Percentiles rank a stretch among this genome's conserved stretches.
Conservation (phyloP, 2,797 vertebrate genomes). For the Odontamblyopus rebecca region DNA sequence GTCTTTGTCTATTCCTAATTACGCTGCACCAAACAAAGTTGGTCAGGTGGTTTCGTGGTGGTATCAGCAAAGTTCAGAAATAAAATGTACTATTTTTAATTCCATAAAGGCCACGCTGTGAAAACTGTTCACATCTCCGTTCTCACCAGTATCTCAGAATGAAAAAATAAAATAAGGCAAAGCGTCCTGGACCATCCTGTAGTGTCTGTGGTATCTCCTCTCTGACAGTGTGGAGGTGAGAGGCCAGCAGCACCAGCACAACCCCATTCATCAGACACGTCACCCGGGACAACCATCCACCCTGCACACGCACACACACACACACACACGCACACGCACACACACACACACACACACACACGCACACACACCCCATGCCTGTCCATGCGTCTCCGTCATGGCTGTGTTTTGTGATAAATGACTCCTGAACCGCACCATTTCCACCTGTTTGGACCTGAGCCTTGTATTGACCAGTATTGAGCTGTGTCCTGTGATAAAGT, state of each 20-base stretch:
- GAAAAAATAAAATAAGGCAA: too few species aligned
- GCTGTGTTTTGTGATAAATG: constrained; percentile 53
- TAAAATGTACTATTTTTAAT: too few species aligned
- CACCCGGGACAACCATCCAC: constrained; percentile 71
- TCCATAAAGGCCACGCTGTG: too few species aligned
- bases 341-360: background rate
- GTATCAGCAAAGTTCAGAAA: too few species aligned
- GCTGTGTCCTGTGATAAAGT: constrained; percentile 4
- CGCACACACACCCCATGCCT: constrained; percentile 15
- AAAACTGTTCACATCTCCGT: too few species aligned
- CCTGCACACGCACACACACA: too few species aligned
- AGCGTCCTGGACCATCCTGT: constrained; percentile 75
- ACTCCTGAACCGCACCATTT: constrained; percentile 44
- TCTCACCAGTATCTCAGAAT: too few species aligned
- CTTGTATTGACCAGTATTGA: constrained; percentile 47
- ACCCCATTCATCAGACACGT: constrained; percentile 96
- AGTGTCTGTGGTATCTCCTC: constrained; percentile 68
- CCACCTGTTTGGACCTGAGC: constrained; percentile 49
- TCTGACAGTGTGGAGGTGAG: constrained; percentile 86
- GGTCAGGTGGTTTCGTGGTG: too few species aligned
- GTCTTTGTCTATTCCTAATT: too few species aligned
- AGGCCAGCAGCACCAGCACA: constrained; percentile 86
- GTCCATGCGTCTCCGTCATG: constrained; percentile 47
- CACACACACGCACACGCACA: too few species aligned
- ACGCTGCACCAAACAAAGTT: too few species aligned